Evolutionary conservation across 2,797 vertebrate species (phyloP).

Genomic region (Coreius guichenoti): DNA sequence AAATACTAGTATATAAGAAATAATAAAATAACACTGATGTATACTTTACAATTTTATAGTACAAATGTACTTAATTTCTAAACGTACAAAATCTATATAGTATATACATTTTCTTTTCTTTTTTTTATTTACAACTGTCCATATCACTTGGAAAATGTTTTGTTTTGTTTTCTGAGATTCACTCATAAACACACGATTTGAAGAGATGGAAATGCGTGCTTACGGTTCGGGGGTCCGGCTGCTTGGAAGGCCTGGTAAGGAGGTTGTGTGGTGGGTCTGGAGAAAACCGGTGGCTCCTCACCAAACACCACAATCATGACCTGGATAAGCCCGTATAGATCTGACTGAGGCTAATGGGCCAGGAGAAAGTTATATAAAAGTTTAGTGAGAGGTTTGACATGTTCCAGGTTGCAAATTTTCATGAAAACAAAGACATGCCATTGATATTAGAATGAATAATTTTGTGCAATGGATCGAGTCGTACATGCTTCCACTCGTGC

Average conservation of each 20-base stretch:
- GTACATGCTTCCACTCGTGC: constrained; percentile 98
- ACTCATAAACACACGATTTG: neutral
- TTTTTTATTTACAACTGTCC: neutral
- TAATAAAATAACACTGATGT: neutral
- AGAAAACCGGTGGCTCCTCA: constrained; percentile 97
- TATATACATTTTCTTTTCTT: neutral
- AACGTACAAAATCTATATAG: too few relatives aligned
- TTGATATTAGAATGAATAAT: neutral
- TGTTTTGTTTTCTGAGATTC: neutral
- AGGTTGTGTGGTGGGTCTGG: constrained; percentile 86
- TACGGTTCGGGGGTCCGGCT: constrained; percentile 93
- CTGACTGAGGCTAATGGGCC: constrained; percentile 88
- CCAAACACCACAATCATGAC: constrained; percentile 99
- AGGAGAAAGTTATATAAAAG: neutral
- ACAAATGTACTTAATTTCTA: neutral
- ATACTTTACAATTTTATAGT: neutral
- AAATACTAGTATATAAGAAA: neutral
- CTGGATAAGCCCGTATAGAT: constrained; percentile 95
- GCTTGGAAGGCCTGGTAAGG: constrained; percentile 91
- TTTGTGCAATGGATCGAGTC: constrained; percentile 61
- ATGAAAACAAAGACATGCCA: neutral
- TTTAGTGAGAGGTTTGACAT: neutral
- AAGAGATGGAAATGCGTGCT: constrained; percentile 63
- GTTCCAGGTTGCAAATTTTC: neutral
- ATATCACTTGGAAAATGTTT: neutral